phyloP scores from a whole-genome alignment of 2,888 invertebrate genomes.

The Megalurothrips usitatus region DNA sequence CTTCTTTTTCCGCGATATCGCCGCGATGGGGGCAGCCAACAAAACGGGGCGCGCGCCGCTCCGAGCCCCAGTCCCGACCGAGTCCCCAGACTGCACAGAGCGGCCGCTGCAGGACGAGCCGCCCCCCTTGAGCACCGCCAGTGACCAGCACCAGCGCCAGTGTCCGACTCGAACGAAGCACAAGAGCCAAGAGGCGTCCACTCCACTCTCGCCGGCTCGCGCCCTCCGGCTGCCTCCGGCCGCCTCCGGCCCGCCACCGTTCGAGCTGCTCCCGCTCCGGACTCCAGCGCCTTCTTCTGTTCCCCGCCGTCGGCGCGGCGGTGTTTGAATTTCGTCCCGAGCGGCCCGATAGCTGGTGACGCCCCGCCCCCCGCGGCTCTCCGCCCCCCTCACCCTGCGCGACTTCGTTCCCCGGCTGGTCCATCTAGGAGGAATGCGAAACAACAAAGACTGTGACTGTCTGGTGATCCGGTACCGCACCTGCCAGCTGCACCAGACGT shows the following conservation, averaged over 20 bases:
- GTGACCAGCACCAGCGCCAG: too few relatives aligned
- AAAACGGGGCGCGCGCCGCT: not conserved
- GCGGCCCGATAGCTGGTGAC: not conserved
- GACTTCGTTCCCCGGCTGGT: not conserved
- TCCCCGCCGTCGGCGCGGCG: not conserved
- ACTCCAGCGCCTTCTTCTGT: too few relatives aligned
- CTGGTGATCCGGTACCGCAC: conserved; percentile 85
- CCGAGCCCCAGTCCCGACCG: not conserved
- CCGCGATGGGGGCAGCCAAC: not conserved
- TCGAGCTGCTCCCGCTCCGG: too few relatives aligned
- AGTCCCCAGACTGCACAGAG: not conserved
- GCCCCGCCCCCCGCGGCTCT: not conserved
- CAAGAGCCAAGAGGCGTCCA: too few relatives aligned
- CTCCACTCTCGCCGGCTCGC: too few relatives aligned
- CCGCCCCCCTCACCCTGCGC: not conserved
- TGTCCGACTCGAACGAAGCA: too few relatives aligned
- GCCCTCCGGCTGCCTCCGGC: too few relatives aligned
- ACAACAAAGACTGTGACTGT: conserved; percentile 64
- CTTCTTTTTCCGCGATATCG: not conserved
- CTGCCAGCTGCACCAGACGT: conserved; percentile 84
- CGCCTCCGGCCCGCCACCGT: too few relatives aligned
- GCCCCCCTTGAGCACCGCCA: too few relatives aligned
- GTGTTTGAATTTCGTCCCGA: not conserved
- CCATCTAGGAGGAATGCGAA: conserved; percentile 51
- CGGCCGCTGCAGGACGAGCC: too few relatives aligned